Evolutionary conservation across 2,888 invertebrate genomes (phyloP), one percentile per base, ranked within the genome.

Genomic region (Polyommatus icarus): DNA sequence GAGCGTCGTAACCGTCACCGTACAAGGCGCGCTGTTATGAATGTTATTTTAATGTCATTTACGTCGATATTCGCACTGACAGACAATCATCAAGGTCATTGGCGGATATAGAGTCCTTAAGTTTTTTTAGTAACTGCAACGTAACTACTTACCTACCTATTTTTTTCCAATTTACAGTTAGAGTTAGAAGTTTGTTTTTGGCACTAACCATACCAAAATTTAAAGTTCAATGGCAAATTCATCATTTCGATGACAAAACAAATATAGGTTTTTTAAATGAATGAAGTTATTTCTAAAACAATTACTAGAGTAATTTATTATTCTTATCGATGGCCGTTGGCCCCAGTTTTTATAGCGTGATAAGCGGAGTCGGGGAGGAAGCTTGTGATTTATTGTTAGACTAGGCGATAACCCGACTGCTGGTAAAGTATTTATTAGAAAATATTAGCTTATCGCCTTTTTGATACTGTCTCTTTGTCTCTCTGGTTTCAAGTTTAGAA

Each of bases 351-450:
- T 90, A 67, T 89, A 84, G 82, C 80, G 82, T 87, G 91, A 92
- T 92, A 93, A 91, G 88, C 85, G 84, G 88, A 89, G 88, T 88
- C 89, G 90, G 84, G 85, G 84, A 86, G 86, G 85, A 86, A 86
- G 85, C 84, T 82, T 82, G 81, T 87, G 84, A 87, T 87, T 87
- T 87, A 87, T 86, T 79, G 84, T 83, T 82, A 80, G 81, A 75
- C 75, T 54, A 75, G 73, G 20, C 75, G 75, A 75, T 75, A 75
- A 54, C 75, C 75, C 75, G 61, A 24, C 61, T 32, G 15, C 29
- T 32, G 67, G 15, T 67, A 67, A 67, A 67, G 67, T 67, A 67
- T 67, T 67, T 67, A 67, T 32, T 67, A 32, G 29, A 67, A 67
- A 67, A 67, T 67, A 67, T 67, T 67, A 67, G 29, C 67, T 67